Evolutionary conservation across 2,888 invertebrate species (phyloP).

Genomic region (Rapana venosa): DNA sequence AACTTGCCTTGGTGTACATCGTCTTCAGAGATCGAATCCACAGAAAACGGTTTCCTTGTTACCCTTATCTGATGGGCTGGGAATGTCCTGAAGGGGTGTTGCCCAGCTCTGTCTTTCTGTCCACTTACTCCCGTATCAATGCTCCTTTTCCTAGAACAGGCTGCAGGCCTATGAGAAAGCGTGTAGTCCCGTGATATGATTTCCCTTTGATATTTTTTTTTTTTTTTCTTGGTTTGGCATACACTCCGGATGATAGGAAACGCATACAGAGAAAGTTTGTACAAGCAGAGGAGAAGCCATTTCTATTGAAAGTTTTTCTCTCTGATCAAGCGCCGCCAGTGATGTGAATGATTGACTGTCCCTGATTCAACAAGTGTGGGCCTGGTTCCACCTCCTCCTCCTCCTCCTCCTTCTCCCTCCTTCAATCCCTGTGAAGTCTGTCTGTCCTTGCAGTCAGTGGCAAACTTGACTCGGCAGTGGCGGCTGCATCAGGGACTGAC

Average conservation of each 20-base stretch:
- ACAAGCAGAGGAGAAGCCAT: not conserved
- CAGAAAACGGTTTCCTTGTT: not conserved
- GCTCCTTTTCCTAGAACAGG: too few relatives aligned
- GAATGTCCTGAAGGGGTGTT: not conserved
- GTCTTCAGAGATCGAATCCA: not conserved
- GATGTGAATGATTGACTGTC: not conserved
- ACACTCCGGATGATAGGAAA: too few relatives aligned
- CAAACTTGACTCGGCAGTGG: not conserved
- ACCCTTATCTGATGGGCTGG: too few relatives aligned
- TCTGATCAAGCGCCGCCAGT: not conserved
- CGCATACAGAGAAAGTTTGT: too few relatives aligned
- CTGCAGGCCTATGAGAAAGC: too few relatives aligned
- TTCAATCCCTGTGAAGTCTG: not conserved
- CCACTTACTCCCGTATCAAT: not conserved
- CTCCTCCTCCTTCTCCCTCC: too few relatives aligned
- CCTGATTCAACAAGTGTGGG: slow-evolving; percentile 14
- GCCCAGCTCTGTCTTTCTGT: not conserved
- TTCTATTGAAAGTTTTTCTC: not conserved
- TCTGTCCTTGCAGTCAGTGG: not conserved
- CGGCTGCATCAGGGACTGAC: not conserved
- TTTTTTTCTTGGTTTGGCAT: too few relatives aligned
- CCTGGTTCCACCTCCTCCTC: not conserved
- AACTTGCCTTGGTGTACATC: too few relatives aligned
- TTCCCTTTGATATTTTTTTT: not conserved
- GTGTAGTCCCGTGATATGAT: not conserved